These are phyloP conservation scores for Aricia agestis DNA, from an alignment of 1,140 invertebrate genomes.

Conservation along the genomic window DNA sequence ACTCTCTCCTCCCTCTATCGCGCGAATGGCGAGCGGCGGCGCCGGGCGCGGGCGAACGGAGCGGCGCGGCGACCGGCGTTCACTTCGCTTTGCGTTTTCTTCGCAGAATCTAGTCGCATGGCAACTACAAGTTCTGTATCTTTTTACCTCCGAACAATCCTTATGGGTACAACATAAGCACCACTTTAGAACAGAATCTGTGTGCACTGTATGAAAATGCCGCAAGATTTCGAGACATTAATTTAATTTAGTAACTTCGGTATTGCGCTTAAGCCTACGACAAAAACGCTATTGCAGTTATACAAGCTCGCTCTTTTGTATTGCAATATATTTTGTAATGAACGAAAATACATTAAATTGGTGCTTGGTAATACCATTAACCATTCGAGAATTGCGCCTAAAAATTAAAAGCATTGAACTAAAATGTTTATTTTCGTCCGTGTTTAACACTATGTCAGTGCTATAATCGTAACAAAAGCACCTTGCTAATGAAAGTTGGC, in stretches of 20 bases:
- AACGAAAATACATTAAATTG: slow-evolving; percentile 1
- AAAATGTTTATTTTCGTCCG: background rate
- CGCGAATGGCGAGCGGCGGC: slow-evolving; percentile 66
- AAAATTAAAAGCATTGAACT: background rate
- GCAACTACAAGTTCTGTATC: background rate
- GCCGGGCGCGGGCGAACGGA: slow-evolving; percentile 29
- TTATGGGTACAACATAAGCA: too few relatives aligned
- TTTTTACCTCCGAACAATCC: too few relatives aligned
- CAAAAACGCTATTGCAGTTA: slow-evolving; percentile 15
- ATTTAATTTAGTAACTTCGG: slow-evolving; percentile 10
- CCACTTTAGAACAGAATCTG: too few relatives aligned
- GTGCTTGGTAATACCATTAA: background rate
- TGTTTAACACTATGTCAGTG: background rate
- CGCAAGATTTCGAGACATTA: slow-evolving; percentile 7
- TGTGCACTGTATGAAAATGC: background rate
- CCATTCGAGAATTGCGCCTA: background rate
- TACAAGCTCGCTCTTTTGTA: background rate
- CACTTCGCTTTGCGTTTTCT: slow-evolving; percentile 15
- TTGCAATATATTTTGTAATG: background rate
- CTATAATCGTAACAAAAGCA: background rate
- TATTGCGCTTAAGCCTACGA: slow-evolving; percentile 13
- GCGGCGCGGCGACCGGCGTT: background rate
- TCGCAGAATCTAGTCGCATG: slow-evolving; percentile 14
- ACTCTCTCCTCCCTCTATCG: slow-evolving; percentile 57
- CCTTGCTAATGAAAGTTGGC: background rate